Percentiles rank a stretch among this genome's conserved stretches.
Conservation (phyloP, 2,113 vertebrate species). For the Phyllostomus discolor region DNA sequence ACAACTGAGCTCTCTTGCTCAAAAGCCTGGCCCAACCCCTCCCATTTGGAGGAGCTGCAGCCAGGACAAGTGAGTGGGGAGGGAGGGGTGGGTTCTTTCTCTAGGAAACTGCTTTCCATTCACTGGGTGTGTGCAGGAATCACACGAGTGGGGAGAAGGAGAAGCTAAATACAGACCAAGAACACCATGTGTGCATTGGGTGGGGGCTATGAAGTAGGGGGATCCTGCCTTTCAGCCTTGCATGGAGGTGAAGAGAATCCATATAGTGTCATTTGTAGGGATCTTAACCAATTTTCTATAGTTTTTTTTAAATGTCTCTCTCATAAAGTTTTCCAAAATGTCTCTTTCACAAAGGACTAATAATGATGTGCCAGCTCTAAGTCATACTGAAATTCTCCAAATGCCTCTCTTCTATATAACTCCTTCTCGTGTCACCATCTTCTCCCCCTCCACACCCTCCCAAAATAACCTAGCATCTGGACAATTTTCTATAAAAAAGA, state of each 20-base stretch:
- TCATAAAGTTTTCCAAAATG: constrained; percentile 50
- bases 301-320: constrained; percentile 45
- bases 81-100: neutral
- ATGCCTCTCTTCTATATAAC: neutral
- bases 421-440: neutral
- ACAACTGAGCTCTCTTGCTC: neutral
- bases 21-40: neutral
- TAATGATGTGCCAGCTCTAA: neutral
- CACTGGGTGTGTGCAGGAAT: neutral
- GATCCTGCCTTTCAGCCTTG: neutral
- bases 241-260: neutral
- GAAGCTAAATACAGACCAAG: neutral
- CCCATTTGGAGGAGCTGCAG: neutral
- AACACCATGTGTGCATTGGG: neutral
- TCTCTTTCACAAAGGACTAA: constrained; percentile 43
- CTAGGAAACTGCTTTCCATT: neutral
- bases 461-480: constrained; percentile 57
- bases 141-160: constrained; percentile 24
- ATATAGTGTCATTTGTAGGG: constrained; percentile 28
- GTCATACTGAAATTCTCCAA: constrained; percentile 34
- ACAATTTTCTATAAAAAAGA: constrained; percentile 57
- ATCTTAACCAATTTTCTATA: constrained; percentile 55
- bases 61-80: neutral
- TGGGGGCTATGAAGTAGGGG: fast-evolving
- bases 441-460: neutral